Conservation (phyloP, 2,888 invertebrate species). For the Platycheirus rosarum region DNA sequence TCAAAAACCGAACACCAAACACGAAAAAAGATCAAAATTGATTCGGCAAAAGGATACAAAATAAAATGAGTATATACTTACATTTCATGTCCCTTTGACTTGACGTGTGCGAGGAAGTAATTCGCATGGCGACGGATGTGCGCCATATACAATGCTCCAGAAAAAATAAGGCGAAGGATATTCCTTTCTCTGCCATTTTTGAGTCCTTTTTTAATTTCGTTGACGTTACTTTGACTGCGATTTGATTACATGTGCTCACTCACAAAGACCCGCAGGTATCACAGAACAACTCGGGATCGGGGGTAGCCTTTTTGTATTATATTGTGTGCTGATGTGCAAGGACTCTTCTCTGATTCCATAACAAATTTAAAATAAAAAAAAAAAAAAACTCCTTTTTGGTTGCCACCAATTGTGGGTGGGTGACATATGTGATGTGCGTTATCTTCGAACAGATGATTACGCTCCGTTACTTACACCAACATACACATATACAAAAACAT, state of each 20-base stretch:
- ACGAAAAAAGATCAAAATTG: constrained; percentile 17
- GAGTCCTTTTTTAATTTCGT: constrained; percentile 62
- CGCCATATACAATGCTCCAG: not conserved
- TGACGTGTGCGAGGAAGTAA: constrained; percentile 66
- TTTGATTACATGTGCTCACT: constrained; percentile 61
- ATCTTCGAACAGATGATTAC: constrained; percentile 65
- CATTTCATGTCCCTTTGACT: constrained; percentile 53
- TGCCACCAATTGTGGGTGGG: constrained; percentile 34
- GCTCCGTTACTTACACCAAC: constrained; percentile 4
- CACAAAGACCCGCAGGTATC: constrained; percentile 66
- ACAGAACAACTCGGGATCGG: constrained; percentile 36
- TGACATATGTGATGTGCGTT: constrained; percentile 71
- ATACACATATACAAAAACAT: constrained; percentile 2
- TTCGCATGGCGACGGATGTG: constrained; percentile 54
- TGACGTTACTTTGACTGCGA: constrained; percentile 73
- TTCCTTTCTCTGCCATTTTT: constrained; percentile 54
- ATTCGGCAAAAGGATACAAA: constrained; percentile 58
- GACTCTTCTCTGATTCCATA: constrained; percentile 37
- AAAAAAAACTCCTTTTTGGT: constrained; percentile 43
- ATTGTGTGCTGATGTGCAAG: constrained; percentile 19
- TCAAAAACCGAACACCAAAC: too few species aligned
- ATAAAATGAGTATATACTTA: constrained; percentile 5
- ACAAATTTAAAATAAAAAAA: constrained; percentile 54
- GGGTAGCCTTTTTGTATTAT: constrained; percentile 14
- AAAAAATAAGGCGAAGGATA: constrained; percentile 50